These are phyloP conservation scores for Exocentrus adspersus DNA, from an alignment of 2,888 invertebrate genomes.

Conservation along the genomic window DNA sequence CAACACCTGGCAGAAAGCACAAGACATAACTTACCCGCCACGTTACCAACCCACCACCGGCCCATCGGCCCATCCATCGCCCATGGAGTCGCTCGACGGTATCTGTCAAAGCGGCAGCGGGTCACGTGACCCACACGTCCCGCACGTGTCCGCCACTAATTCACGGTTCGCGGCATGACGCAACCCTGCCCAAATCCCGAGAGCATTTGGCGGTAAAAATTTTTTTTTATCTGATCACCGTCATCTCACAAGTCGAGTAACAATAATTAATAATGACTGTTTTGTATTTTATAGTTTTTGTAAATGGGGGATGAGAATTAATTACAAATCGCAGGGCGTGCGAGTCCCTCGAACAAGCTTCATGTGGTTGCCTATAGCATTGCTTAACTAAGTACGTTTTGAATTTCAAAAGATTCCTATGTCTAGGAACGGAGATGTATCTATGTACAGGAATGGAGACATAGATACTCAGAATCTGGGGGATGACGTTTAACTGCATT, in stretches of 20 bases:
- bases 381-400: no score
- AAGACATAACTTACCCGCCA: conserved; percentile 23
- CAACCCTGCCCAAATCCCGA: conserved; percentile 23
- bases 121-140: conserved; percentile 52
- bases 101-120: conserved; percentile 40
- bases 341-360: no score
- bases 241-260: conserved; percentile 20
- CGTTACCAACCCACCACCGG: neutral
- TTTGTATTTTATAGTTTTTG: no score
- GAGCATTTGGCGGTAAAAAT: conserved; percentile 19
- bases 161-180: conserved; percentile 28
- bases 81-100: conserved; percentile 7
- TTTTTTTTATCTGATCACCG: conserved; percentile 18
- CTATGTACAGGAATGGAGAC: no score
- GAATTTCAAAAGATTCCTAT: no score
- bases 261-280: no score
- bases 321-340: no score
- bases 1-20: conserved; percentile 46
- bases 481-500: no score
- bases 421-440: no score
- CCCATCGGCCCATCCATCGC: conserved; percentile 5
- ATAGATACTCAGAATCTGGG: no score
- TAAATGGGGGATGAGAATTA: no score
- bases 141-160: conserved; percentile 50
- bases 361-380: no score